Conservation (phyloP, 2,113 vertebrate genomes). For the Himantopus leucocephalus region DNA sequence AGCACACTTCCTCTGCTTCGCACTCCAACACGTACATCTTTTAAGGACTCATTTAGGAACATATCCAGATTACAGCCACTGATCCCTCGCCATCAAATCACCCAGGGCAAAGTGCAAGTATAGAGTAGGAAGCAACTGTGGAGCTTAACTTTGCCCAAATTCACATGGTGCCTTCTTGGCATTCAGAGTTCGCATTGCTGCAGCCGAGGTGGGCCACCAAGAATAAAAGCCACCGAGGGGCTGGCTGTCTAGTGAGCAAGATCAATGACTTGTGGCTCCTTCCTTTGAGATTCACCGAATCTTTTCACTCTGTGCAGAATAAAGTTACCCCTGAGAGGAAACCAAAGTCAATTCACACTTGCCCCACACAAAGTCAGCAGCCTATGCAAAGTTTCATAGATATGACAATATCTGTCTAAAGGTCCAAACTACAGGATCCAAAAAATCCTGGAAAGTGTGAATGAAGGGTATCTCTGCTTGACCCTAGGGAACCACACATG, state of each 20-base stretch:
- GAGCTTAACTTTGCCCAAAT: not conserved
- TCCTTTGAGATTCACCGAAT: not conserved
- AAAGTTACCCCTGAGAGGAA: slow-evolving; percentile 31
- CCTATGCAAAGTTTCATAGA: slow-evolving; percentile 43
- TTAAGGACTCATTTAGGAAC: not conserved
- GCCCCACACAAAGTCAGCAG: slow-evolving; percentile 42
- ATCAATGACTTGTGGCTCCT: not conserved
- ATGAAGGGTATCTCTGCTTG: slow-evolving; percentile 33
- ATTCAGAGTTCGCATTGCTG: not conserved
- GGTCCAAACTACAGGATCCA: slow-evolving; percentile 39
- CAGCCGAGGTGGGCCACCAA: not conserved
- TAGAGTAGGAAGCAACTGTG: not conserved
- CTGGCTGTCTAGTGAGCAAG: not conserved
- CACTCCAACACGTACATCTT: not conserved
- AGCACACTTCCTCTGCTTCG: not conserved
- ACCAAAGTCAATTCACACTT: not conserved
- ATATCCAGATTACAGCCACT: not conserved
- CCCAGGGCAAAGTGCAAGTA: not conserved
- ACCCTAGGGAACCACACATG: slow-evolving; percentile 17
- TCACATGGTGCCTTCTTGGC: not conserved
- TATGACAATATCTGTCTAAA: slow-evolving; percentile 20
- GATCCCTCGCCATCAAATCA: not conserved
- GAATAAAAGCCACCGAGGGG: not conserved
- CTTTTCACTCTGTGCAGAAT: not conserved
- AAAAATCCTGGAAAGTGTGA: not conserved